Evolutionary conservation across 2,113 vertebrate species (phyloP).

Genomic region (Planiliza haematocheilus): DNA sequence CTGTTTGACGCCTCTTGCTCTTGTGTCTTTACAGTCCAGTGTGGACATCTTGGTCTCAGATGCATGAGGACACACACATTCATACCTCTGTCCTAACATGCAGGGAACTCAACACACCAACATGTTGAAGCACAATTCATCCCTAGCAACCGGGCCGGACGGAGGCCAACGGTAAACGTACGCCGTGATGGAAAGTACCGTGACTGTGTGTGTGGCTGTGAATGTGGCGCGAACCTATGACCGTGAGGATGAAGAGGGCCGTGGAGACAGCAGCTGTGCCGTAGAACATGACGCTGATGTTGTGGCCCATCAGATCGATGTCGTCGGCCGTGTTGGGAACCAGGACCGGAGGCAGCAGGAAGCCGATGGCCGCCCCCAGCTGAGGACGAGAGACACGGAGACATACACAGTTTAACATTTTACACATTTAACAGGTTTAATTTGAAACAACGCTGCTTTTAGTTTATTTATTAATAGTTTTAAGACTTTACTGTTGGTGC

Average conservation of each 20-base stretch:
- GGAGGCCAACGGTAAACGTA: neutral
- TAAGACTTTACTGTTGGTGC: no score
- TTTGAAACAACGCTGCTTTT: no score
- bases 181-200: no score
- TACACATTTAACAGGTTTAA: no score
- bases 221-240: constrained; percentile 81
- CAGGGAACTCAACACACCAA: neutral
- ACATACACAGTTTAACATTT: no score
- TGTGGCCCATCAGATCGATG: constrained; percentile 80
- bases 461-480: no score
- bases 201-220: neutral
- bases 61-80: no score
- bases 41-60: neutral
- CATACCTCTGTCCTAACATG: neutral
- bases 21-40: no score
- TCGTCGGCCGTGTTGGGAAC: constrained; percentile 88
- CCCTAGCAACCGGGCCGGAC: constrained; percentile 4
- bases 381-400: constrained; percentile 55
- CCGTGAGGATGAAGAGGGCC: constrained; percentile 87
- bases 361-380: constrained; percentile 95
- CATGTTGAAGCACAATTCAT: neutral
- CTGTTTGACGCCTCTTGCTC: no score
- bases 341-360: constrained; percentile 93
- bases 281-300: constrained; percentile 95
- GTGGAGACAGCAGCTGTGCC: constrained; percentile 93